Percentiles rank a stretch among this genome's conserved stretches.
Conservation (phyloP, 2,888 invertebrate species). For the Macrophya annulata region DNA sequence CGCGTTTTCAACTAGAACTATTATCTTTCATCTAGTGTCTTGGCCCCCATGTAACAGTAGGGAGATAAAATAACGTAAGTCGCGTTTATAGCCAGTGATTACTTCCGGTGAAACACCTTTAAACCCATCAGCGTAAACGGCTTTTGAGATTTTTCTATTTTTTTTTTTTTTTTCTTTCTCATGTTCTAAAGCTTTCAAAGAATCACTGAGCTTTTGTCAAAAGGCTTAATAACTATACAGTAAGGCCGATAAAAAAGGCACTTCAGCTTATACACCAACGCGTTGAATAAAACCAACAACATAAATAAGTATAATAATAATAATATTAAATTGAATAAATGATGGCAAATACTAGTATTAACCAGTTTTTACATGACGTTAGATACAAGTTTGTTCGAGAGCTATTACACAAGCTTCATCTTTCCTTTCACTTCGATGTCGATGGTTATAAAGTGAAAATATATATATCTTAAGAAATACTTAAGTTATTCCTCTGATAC, state of each 20-base stretch:
- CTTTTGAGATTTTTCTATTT: neutral
- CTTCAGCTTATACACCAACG: conserved; percentile 13
- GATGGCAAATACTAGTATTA: neutral
- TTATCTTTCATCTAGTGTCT: neutral
- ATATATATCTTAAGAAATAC: conserved; percentile 1
- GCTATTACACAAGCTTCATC: neutral
- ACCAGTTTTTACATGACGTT: neutral
- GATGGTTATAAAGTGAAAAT: neutral
- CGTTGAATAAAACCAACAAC: neutral
- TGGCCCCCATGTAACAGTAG: neutral
- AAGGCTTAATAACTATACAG: conserved; percentile 1
- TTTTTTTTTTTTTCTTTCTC: too few relatives aligned
- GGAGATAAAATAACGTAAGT: neutral
- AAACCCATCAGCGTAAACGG: conserved; percentile 13
- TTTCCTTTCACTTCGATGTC: neutral
- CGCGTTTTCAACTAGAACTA: neutral
- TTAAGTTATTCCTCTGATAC: neutral
- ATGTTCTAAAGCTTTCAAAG: neutral
- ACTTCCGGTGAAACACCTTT: conserved; percentile 37
- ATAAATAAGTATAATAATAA: neutral
- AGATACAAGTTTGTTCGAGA: neutral
- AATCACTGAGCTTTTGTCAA: conserved; percentile 12
- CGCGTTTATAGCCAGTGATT: neutral
- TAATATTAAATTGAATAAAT: conserved; percentile 9
- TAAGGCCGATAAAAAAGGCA: conserved; percentile 43